phyloP scores from a whole-genome alignment of 2,888 invertebrate species.

The Schizotus pectinicornis region DNA sequence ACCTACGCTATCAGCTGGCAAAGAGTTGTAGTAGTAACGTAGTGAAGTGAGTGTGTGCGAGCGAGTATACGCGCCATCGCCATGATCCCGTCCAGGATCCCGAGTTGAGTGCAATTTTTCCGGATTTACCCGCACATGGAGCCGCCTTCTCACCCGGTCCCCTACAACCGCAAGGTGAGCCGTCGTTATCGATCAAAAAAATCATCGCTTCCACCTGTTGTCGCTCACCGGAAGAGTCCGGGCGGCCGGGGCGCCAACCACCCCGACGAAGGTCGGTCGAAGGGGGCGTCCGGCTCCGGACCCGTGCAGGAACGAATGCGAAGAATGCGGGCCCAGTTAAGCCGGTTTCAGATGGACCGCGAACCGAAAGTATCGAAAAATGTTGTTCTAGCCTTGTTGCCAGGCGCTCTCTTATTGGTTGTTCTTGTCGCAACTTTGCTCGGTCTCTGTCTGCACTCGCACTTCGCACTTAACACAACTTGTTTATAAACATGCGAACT shows the following conservation, averaged over 20 bases:
- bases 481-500: constrained; percentile 42
- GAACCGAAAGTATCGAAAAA: constrained; percentile 51
- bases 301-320: constrained; percentile 26
- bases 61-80: too few species aligned
- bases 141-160: constrained; percentile 5
- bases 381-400: constrained; percentile 49
- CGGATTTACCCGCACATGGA: constrained; percentile 20
- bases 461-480: constrained; percentile 32
- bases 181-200: background rate
- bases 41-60: background rate
- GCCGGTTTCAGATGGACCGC: constrained; percentile 45
- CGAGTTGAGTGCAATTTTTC: constrained; percentile 2
- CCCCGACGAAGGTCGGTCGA: background rate
- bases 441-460: constrained; percentile 35
- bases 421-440: constrained; percentile 31
- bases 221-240: too few species aligned
- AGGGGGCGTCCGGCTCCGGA: constrained; percentile 28
- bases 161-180: constrained; percentile 19
- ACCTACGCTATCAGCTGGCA: constrained; percentile 38
- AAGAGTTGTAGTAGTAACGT: constrained; percentile 8
- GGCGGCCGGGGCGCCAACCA: too few species aligned
- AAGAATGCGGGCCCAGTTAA: constrained; percentile 45
- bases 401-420: constrained; percentile 46
- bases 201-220: constrained; percentile 13
- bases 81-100: too few species aligned